Evolutionary conservation across 2,888 invertebrate genomes (phyloP), one percentile per base, ranked within the genome.

Genomic region (Ophion slaviceki): DNA sequence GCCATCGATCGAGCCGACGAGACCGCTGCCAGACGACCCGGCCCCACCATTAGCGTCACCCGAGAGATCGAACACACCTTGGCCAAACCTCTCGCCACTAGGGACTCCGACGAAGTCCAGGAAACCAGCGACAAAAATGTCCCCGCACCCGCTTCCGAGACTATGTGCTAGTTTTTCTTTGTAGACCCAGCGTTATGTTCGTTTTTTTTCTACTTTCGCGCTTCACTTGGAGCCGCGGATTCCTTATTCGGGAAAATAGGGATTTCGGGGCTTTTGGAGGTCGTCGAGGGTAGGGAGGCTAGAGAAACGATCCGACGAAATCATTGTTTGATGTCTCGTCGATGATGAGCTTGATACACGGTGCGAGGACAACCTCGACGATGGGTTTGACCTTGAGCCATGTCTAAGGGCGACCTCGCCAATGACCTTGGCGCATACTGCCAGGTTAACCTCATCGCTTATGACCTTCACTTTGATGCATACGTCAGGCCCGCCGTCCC

Each of bases 131-230:
- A 92, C 77, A 90, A 88, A 74, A 91, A 87, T 24, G 92, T 92
- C 32, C 92, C 94, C 20, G 92, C 93, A 0, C 94, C 94, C 1
- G 93, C 94, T 53, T 93, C 93, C 2, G 94, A 94, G 86, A 94
- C 93, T 11, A 94, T 94, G 94, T 94, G 94, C 86, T 93, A 85
- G 87, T 36, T 67, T 53, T 17, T 6, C 4, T 4, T 4, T 20
- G 6, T 17, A 5, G 53, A 53, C 14, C 0, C 14, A 11, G 68
- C 20, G n/a, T 40, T 40, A 57, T 14, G 10, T 11, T 20, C 7
- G 20, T 59, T 59, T 20, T 28, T 36, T 28, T 36, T 28, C 1
- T 7, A 57, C 24, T 17, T 47, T 47, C 40, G 14, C 53, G 47
- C 11, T 10, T 47, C 14, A 3, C 14, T 53, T 5, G 53, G 17